phyloP scores from a whole-genome alignment of 2,797 vertebrate genomes.

The Trichosurus vulpecula region DNA sequence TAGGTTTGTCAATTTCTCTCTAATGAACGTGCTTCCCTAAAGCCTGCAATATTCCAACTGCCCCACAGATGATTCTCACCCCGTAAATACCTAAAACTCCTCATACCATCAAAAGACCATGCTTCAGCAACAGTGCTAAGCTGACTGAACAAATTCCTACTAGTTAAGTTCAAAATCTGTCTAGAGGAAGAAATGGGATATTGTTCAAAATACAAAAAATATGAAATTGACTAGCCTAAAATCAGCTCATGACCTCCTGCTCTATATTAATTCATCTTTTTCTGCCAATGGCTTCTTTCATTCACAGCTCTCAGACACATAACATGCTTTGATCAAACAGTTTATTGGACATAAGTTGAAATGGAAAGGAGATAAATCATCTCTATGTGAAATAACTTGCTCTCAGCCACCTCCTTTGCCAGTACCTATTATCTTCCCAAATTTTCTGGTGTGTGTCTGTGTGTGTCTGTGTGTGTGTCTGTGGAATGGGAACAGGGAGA shows the following conservation, averaged over 20 bases:
- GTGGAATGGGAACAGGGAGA: background rate
- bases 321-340: background rate
- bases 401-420: background rate
- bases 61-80: no score
- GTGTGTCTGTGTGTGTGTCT: background rate
- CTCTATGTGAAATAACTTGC: background rate
- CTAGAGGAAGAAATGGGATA: background rate
- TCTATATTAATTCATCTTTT: background rate
- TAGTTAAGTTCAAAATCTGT: background rate
- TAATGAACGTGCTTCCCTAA: background rate
- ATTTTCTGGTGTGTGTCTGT: background rate
- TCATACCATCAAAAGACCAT: background rate
- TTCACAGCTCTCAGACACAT: background rate
- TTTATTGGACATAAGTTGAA: background rate
- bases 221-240: background rate
- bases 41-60: background rate
- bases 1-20: background rate
- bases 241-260: background rate
- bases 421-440: background rate
- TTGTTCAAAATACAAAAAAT: background rate
- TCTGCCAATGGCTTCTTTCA: background rate
- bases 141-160: background rate
- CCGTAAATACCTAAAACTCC: background rate
- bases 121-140: background rate
- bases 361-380: background rate